phyloP scores from a whole-genome alignment of 2,797 vertebrate species.

The Eospalax fontanierii region DNA sequence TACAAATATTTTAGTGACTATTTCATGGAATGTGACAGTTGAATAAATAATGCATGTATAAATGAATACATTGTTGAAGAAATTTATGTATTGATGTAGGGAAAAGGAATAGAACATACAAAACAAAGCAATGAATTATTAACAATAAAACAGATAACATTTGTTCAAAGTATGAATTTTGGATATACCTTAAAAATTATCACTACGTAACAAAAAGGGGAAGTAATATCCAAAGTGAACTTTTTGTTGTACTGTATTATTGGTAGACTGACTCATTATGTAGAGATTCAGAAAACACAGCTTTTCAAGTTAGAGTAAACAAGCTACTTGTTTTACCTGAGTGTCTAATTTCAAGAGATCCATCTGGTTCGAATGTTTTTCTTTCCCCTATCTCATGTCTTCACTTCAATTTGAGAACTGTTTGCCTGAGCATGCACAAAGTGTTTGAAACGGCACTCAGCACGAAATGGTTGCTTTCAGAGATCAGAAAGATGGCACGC shows the following conservation, averaged over 20 bases:
- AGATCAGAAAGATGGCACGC: conserved; percentile 28
- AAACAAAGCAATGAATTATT: neutral
- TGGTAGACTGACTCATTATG: neutral
- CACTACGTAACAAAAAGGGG: neutral
- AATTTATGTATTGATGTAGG: neutral
- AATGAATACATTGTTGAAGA: neutral
- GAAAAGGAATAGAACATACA: neutral
- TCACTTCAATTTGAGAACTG: conserved; percentile 48
- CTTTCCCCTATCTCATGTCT: neutral
- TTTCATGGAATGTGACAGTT: neutral
- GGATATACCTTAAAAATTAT: neutral
- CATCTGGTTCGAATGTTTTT: neutral
- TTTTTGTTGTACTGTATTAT: neutral
- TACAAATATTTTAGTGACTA: neutral
- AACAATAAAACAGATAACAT: conserved; percentile 16
- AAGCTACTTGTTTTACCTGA: conserved; percentile 31
- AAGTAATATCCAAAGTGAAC: neutral
- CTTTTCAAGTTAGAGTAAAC: conserved; percentile 58
- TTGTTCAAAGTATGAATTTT: neutral
- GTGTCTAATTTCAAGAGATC: conserved; percentile 47
- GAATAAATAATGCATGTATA: conserved; percentile 12
- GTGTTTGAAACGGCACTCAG: conserved; percentile 45
- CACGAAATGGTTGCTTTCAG: conserved; percentile 52
- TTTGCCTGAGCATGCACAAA: conserved; percentile 59
- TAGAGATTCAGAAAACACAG: conserved; percentile 22